Conservation (phyloP, 1,140 invertebrate species). For the Leguminivora glycinivorella region DNA sequence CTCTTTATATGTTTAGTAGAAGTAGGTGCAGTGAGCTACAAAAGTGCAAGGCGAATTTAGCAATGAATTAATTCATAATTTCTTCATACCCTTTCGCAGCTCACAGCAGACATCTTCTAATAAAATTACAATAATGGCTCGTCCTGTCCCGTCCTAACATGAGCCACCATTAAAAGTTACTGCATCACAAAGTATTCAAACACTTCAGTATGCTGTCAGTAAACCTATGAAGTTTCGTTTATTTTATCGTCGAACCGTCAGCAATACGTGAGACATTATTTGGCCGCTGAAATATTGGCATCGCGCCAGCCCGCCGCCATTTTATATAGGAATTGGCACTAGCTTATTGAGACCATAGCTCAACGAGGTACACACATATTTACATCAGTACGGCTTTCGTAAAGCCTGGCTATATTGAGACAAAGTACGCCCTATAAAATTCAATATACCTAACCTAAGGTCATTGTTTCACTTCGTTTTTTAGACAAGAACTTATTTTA, state of each 20-base stretch:
- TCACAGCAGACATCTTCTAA: too few relatives aligned
- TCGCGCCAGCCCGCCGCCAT: not conserved
- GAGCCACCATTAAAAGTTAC: not conserved
- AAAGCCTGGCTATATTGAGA: not conserved
- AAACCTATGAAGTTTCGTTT: not conserved
- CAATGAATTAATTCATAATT: too few relatives aligned
- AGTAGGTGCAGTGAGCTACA: too few relatives aligned
- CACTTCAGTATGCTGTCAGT: not conserved
- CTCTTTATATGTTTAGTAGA: too few relatives aligned
- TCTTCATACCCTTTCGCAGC: too few relatives aligned
- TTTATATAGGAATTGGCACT: slow-evolving; percentile 28
- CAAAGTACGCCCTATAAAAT: slow-evolving; percentile 3
- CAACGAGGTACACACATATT: slow-evolving; percentile 11
- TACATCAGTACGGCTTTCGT: not conserved
- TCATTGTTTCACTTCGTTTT: not conserved
- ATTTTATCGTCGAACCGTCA: not conserved
- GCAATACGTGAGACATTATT: slow-evolving; percentile 22
- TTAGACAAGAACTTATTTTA: too few relatives aligned
- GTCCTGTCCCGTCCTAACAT: too few relatives aligned
- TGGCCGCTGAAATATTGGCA: slow-evolving; percentile 20
- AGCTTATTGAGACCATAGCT: slow-evolving; percentile 28
- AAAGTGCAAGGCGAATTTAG: too few relatives aligned
- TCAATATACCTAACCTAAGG: not conserved
- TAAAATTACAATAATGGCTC: too few relatives aligned
- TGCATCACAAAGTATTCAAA: not conserved